Base-by-base conservation (phyloP, 2,113 vertebrate genomes). In the Micronycteris hirsuta region DNA sequence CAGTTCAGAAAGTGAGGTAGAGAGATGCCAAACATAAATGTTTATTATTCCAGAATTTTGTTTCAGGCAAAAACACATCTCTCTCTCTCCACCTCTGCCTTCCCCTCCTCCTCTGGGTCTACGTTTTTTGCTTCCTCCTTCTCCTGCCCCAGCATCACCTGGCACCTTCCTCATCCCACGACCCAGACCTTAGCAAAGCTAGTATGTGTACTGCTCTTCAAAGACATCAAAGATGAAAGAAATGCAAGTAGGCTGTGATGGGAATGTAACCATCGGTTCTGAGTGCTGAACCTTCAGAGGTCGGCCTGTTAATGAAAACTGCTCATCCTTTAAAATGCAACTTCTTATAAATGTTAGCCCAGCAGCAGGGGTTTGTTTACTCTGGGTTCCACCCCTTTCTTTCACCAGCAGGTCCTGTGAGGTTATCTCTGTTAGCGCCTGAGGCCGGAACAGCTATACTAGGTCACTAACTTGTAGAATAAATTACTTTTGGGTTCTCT, bases 281-380 rank as follows among this genome's bases (percentile, higher is more conserved):
- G 41, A 61, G n/a, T 74, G 93, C 49, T 89, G 56, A 63, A 52
- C 56, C 14, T 73, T 94, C 56, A 73, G 89, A 93, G 91, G 61
- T 77, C 49, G 52, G 28, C 49, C 22, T 82, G n/a, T 80, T 68
- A 45, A 58, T 73, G 73, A 92, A 80, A 47, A 70, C 20, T 36
- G 68, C n/a, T 85, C 76, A 52, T 76, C 22, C 41, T 95, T 96
- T 91, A 89, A 77, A 76, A 91, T 24, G 61, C 38, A 80, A 24
- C 68, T 96, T 96, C 89, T 95, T 93, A 92, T 96, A 92, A 93
- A 94, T 95, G 98, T 96, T 95, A 96, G 95, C n/a, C 52, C n/a
- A 0, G 0, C 80, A 24, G 85, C 90, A 54, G 52, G 6, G 28
- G 2, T 92, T 84, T 95, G 2, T 92, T 84, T 96, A 45, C 83